phyloP scores from a whole-genome alignment of 2,113 vertebrate genomes.

The Serinus canaria region DNA sequence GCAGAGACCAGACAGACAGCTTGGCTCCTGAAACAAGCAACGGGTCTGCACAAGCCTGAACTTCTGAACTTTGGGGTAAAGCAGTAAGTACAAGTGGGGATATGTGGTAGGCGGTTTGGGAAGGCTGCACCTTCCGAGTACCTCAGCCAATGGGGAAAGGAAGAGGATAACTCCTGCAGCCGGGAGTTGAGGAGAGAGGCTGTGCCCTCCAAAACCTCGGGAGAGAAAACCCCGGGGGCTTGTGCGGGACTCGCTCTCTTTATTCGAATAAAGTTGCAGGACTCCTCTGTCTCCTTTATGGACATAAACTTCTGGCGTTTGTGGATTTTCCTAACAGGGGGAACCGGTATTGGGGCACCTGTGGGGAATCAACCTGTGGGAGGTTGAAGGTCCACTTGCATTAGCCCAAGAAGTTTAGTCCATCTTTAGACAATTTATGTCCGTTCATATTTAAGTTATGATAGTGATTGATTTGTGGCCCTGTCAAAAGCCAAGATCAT shows the following conservation, averaged over 20 bases:
- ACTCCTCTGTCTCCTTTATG: neutral
- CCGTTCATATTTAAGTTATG: neutral
- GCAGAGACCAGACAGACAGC: neutral
- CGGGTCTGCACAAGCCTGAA: neutral
- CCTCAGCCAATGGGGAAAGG: neutral
- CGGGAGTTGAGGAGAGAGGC: neutral
- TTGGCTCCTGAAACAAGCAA: neutral
- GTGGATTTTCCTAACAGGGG: neutral
- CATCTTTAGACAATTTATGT: neutral
- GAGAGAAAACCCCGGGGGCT: fast-evolving
- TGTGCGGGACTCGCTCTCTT: neutral
- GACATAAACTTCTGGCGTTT: neutral
- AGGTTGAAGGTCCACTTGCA: neutral
- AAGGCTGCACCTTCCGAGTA: neutral
- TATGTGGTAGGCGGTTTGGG: fast-evolving
- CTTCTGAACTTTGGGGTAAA: neutral
- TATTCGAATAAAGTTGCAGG: neutral
- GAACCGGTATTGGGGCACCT: neutral
- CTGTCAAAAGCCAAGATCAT: neutral
- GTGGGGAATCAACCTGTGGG: neutral
- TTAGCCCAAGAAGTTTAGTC: neutral
- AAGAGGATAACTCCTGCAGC: neutral
- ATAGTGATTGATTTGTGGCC: neutral
- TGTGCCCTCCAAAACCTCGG: fast-evolving
- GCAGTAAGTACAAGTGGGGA: neutral